Evolutionary conservation across 2,113 vertebrate genomes (phyloP).

Genomic region (Saimiri boliviensis): DNA sequence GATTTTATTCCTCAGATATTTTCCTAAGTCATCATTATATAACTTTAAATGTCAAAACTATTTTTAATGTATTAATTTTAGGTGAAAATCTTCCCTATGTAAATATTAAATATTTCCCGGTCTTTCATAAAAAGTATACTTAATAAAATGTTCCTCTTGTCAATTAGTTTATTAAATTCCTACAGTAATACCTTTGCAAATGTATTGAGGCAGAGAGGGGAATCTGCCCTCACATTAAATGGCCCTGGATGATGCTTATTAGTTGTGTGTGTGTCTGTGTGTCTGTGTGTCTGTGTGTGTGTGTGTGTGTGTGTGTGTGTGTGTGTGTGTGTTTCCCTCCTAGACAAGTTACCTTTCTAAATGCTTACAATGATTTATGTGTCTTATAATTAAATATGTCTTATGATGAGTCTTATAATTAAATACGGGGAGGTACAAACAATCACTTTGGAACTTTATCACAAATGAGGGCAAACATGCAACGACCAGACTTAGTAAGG

Average conservation of each 20-base stretch:
- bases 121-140: not conserved
- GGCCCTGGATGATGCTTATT: not conserved
- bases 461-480: not conserved
- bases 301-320: not conserved
- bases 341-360: not conserved
- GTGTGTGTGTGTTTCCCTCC: not conserved
- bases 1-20: not conserved
- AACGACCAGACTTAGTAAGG: not conserved
- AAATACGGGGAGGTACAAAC: not conserved
- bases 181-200: not conserved
- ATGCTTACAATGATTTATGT: not conserved
- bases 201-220: not conserved
- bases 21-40: not conserved
- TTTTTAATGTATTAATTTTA: slow-evolving; percentile 26
- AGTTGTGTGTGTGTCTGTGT: not conserved
- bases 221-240: not conserved
- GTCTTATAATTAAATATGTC: not conserved
- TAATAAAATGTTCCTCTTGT: not conserved
- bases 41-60: slow-evolving; percentile 28
- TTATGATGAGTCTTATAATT: not conserved
- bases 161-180: not conserved
- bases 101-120: slow-evolving; percentile 28
- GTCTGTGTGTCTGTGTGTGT: not conserved
- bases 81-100: not conserved
- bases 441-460: not conserved